Conservation (phyloP, 2,113 vertebrate species). For the Chiloscyllium plagiosum region DNA sequence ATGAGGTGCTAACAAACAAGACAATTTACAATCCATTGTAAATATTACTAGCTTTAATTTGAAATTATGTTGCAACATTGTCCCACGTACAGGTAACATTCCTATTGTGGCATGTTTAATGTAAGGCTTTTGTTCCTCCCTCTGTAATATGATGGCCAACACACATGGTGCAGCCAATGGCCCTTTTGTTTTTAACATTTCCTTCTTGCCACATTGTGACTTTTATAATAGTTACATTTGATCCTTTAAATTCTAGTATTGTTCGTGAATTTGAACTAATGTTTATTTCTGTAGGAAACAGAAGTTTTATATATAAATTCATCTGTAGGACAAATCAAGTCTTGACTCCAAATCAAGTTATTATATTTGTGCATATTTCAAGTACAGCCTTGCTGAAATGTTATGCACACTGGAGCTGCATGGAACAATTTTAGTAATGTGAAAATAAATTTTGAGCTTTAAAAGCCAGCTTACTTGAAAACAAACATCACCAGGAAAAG, state of each 20-base stretch:
- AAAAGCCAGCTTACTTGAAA: not conserved
- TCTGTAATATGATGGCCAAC: not conserved
- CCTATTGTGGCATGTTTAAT: not conserved
- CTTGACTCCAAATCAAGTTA: not conserved
- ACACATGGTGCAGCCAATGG: too few species aligned
- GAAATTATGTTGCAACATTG: not conserved
- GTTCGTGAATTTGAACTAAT: not conserved
- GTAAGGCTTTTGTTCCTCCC: not conserved
- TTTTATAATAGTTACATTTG: not conserved
- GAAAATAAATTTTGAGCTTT: not conserved
- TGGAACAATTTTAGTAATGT: not conserved
- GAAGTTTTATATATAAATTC: not conserved
- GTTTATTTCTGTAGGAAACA: not conserved
- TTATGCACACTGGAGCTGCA: not conserved
- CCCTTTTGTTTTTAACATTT: not conserved
- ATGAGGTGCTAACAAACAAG: too few species aligned
- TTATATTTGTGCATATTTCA: not conserved
- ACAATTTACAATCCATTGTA: too few species aligned
- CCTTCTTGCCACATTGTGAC: not conserved
- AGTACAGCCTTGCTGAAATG: not conserved
- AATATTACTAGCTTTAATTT: not conserved
- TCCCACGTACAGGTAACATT: not conserved
- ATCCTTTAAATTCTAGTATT: not conserved
- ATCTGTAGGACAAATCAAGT: not conserved
- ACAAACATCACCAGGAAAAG: not conserved